Conservation (phyloP, 1,140 invertebrate genomes). For the Drosophila guanche region DNA sequence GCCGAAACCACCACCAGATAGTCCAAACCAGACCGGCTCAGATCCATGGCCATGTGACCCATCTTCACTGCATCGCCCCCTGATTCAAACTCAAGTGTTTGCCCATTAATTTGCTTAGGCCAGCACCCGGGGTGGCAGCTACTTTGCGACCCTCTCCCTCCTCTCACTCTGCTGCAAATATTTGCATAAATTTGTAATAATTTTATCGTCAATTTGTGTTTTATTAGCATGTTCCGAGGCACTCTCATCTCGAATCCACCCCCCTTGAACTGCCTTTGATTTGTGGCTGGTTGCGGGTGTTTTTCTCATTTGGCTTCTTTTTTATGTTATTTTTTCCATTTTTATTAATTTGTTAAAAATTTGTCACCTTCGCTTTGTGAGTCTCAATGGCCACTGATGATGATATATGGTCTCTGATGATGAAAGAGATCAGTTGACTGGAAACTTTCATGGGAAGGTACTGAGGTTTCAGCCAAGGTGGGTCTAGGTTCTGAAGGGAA, state of each 20-base stretch:
- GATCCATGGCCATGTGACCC: slow-evolving; percentile 11
- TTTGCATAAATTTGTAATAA: slow-evolving; percentile 82
- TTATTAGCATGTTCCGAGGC: slow-evolving; percentile 77
- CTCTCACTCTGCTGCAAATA: slow-evolving; percentile 59
- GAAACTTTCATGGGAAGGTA: slow-evolving; percentile 20
- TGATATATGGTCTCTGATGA: slow-evolving; percentile 31
- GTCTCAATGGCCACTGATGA: slow-evolving; percentile 47
- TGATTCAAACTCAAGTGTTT: slow-evolving; percentile 61
- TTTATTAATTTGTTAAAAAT: slow-evolving; percentile 80
- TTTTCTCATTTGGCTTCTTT: slow-evolving; percentile 58
- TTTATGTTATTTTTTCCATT: slow-evolving; percentile 48
- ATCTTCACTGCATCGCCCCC: background rate
- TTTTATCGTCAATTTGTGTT: slow-evolving; percentile 81
- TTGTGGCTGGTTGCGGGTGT: slow-evolving; percentile 39
- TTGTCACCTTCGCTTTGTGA: slow-evolving; percentile 63
- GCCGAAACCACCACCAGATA: slow-evolving; percentile 41
- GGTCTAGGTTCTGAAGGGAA: slow-evolving; percentile 3
- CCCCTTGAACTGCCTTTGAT: slow-evolving; percentile 28
- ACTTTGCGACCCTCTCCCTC: slow-evolving; percentile 13
- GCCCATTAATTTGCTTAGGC: slow-evolving; percentile 74
- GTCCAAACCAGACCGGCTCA: slow-evolving; percentile 4
- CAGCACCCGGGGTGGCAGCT: slow-evolving; percentile 38
- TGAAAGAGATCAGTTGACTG: slow-evolving; percentile 33
- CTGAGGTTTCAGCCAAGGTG: slow-evolving; percentile 8
- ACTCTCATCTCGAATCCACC: slow-evolving; percentile 41